Base-by-base conservation (phyloP, 2,888 invertebrate species). In the Cheilosia vulpina region DNA sequence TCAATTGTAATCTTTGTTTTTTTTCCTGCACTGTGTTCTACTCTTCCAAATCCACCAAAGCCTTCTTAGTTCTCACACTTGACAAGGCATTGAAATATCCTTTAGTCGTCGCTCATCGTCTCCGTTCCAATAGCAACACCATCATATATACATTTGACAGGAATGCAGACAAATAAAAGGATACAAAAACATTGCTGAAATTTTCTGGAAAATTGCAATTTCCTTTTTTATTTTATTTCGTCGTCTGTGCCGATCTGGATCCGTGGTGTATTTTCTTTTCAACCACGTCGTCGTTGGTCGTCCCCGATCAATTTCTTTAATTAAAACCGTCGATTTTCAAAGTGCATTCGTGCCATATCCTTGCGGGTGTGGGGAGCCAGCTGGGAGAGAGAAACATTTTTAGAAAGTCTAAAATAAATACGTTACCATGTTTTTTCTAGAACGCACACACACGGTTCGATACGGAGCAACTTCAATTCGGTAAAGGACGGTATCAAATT, bases 261-360 rank as follows among this genome's bases (percentile, higher is more conserved):
- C 13, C 21, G 4, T 21, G 27, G 53, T 72, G 34, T 68, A 27
- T 68, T 58, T 47, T 65, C 38, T 7, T 38, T 65, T 41, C 58
- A 65, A 45, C 65, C 63, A 73, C 75, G 57, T 69, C 76, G 43
- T 43, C 38, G 60, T 52, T 24, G 24, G 21, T 43, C 47, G 69
- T 72, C 62, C 65, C 85, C 45, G 81, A 77, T 81, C 85, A 85
- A 85, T 85, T 85, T 81, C 66, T 81, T 81, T 81, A 85, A 85
- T 85, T 85, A 85, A 85, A 85, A 81, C 85, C 62, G 66, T 76
- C 68, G 80, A 81, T 81, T 84, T 76, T 72, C 71, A 53, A 63
- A 85, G 76, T 85, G 80, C 80, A 77, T 72, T 80, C 76, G 69
- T 79, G 79, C 71, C 69, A 68, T 69, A 53, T 66, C 76, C 81